Percentiles rank a stretch among this genome's conserved stretches.
These are phyloP conservation scores for Cyprinus carpio DNA, from an alignment of 2,113 vertebrate species.

Conservation along the genomic window DNA sequence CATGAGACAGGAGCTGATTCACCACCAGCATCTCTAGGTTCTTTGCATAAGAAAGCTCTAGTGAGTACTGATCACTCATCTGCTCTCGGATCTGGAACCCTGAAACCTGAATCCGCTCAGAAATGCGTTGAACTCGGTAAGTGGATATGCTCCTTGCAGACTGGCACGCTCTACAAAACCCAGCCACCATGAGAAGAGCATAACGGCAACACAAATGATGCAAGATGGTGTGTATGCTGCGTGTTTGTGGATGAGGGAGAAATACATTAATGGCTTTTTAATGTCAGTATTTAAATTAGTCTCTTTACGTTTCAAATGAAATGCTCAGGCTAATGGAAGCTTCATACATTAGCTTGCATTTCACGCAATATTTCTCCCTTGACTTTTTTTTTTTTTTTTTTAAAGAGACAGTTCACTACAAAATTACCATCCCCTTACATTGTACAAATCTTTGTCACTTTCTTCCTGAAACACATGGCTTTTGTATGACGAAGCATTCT, in stretches of 20 bases:
- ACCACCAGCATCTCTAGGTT: not conserved
- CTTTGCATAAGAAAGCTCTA: not conserved
- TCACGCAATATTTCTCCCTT: not conserved
- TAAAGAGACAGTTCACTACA: not conserved
- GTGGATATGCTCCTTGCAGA: conserved; percentile 23
- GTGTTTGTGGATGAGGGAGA: not conserved
- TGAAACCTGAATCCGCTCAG: conserved; percentile 39
- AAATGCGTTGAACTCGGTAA: conserved; percentile 46
- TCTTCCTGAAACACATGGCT: not conserved
- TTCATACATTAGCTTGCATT: not conserved
- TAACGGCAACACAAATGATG: conserved; percentile 3
- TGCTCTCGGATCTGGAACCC: not conserved
- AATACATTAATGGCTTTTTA: conserved; percentile 31
- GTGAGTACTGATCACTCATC: conserved; percentile 1
- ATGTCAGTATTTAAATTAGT: conserved; percentile 32
- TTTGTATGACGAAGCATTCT: too few species aligned
- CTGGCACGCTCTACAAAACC: conserved; percentile 16
- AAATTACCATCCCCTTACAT: not conserved
- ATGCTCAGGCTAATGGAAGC: not conserved
- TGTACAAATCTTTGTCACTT: not conserved
- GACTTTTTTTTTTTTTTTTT: not conserved
- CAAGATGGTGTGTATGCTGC: not conserved
- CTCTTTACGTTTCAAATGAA: conserved; percentile 23
- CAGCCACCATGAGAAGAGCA: not conserved
- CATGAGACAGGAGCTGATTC: conserved; percentile 35